These are phyloP conservation scores for Ovis canadensis DNA, from an alignment of 2,113 vertebrate genomes.

Conservation along the genomic window DNA sequence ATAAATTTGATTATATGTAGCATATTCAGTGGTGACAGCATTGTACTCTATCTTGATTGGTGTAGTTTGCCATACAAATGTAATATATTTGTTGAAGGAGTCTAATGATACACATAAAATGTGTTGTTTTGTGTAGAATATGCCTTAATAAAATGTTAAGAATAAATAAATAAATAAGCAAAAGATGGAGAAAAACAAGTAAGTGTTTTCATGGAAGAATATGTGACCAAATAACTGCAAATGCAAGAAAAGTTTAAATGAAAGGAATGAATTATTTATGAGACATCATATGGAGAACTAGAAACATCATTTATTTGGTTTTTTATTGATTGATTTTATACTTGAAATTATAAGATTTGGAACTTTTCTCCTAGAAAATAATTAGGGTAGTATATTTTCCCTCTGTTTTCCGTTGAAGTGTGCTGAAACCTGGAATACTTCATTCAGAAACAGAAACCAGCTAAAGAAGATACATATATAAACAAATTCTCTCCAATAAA, in stretches of 20 bases:
- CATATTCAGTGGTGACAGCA: accelerated
- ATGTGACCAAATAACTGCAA: not conserved
- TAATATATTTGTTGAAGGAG: not conserved
- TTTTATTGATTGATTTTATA: not conserved
- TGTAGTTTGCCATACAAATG: not conserved
- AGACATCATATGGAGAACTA: not conserved
- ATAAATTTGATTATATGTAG: not conserved
- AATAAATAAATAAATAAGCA: not conserved
- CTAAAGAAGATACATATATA: not conserved
- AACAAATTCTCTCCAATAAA: not conserved
- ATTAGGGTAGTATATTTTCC: not conserved
- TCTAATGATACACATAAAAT: not conserved
- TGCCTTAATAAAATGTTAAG: not conserved
- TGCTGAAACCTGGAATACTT: not conserved
- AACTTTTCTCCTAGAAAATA: not conserved
- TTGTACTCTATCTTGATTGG: not conserved
- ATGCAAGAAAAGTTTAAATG: not conserved
- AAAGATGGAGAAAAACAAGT: not conserved
- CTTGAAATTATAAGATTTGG: not conserved
- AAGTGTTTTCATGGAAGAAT: not conserved
- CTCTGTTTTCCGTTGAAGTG: not conserved
- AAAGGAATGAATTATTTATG: not conserved
- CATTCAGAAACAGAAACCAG: not conserved
- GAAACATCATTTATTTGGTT: not conserved
- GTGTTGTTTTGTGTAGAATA: not conserved